phyloP scores from a whole-genome alignment of 2,797 vertebrate species.

The Centropyge bicolor region DNA sequence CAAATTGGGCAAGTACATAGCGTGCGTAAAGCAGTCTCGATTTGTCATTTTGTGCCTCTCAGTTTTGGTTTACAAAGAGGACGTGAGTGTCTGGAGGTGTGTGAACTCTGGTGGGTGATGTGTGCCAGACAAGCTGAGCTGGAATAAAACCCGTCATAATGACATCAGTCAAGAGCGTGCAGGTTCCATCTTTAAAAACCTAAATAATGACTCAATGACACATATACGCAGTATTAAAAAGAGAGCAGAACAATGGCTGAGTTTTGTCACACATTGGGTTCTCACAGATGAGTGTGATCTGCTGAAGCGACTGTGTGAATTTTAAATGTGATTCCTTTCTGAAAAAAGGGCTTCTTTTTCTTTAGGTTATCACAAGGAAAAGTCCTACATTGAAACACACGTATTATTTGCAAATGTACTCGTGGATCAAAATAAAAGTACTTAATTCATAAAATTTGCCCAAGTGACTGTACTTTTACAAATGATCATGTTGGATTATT shows the following conservation, averaged over 20 bases:
- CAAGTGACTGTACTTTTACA: not conserved
- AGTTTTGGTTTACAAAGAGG: conserved; percentile 56
- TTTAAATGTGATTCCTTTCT: conserved; percentile 2
- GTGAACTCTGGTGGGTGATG: conserved; percentile 55
- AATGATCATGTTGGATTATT: not conserved
- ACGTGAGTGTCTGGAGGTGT: conserved; percentile 57
- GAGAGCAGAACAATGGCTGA: too few species aligned
- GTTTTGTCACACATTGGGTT: conserved; percentile 9
- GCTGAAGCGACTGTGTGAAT: not conserved
- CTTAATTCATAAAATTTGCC: too few species aligned
- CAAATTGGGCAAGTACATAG: conserved; percentile 69
- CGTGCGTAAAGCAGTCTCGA: conserved; percentile 54
- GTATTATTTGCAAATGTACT: too few species aligned
- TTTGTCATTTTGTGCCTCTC: conserved; percentile 67
- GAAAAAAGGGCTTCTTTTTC: too few species aligned
- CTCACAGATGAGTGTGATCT: conserved; percentile 3
- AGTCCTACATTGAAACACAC: too few species aligned
- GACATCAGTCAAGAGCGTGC: conserved; percentile 2
- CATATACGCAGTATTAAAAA: not conserved
- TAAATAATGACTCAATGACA: conserved; percentile 8
- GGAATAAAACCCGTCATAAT: conserved; percentile 36
- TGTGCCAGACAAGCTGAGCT: conserved; percentile 35
- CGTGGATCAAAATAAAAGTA: too few species aligned
- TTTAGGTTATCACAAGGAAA: too few species aligned
- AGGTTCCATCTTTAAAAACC: not conserved